Percentiles rank a stretch among this genome's conserved stretches.
Evolutionary conservation across 2,888 invertebrate genomes (phyloP).

Genomic region (Zootermopsis nevadensis): DNA sequence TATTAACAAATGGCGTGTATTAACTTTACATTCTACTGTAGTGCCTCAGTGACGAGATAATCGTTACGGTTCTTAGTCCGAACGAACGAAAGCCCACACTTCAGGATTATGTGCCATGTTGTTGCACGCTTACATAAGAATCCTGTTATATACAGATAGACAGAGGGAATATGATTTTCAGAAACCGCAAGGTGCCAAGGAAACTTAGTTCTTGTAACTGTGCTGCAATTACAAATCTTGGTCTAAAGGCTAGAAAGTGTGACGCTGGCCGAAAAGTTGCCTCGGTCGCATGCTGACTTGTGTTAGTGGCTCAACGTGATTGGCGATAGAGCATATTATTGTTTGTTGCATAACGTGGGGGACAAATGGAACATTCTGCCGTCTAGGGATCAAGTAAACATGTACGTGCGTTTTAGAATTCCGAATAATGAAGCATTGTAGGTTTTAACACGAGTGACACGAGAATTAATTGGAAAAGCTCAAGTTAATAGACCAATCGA

Average conservation of each 20-base stretch:
- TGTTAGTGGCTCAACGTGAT: not conserved
- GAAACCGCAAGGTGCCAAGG: not conserved
- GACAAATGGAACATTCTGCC: no score
- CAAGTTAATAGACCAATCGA: no score
- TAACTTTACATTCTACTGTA: no score
- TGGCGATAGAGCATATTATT: no score
- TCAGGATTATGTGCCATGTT: no score
- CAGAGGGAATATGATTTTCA: not conserved
- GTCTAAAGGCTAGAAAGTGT: not conserved
- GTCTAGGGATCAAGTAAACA: no score
- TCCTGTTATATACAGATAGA: not conserved
- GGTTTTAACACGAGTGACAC: no score
- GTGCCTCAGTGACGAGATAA: not conserved
- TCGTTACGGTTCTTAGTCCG: not conserved
- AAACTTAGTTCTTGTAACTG: not conserved
- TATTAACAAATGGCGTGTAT: no score
- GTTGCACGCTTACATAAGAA: not conserved
- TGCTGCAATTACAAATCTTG: not conserved
- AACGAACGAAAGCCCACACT: not conserved
- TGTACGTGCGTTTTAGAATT: no score
- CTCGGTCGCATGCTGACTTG: not conserved
- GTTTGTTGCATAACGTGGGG: no score
- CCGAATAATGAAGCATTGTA: no score
- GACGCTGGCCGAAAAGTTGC: not conserved
- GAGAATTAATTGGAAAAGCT: no score